Conservation (phyloP, 1,140 invertebrate species). For the Cyclina sinensis region DNA sequence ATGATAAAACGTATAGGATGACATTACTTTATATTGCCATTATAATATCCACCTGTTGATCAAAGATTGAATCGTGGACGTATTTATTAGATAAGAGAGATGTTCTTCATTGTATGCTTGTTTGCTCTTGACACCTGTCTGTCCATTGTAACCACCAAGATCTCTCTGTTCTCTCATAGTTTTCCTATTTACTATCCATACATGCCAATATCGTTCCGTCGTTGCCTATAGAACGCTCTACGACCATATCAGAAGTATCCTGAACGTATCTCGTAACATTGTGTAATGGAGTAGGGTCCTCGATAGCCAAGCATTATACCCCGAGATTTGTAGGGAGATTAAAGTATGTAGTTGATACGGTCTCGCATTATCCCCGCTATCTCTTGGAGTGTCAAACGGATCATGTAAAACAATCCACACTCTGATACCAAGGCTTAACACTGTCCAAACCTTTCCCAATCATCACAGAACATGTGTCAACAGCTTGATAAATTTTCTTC, state of each 20-base stretch:
- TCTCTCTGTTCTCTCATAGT: background rate
- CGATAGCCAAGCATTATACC: conserved; percentile 47
- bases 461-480: conserved; percentile 17
- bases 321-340: conserved; percentile 55
- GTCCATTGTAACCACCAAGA: background rate
- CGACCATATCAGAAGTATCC: conserved; percentile 36
- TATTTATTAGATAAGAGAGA: conserved; percentile 53
- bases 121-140: conserved; percentile 60
- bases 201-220: background rate
- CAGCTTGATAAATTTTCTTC: conserved; percentile 13
- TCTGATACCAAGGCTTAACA: conserved; percentile 39
- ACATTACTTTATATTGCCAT: background rate
- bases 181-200: conserved; percentile 42
- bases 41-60: conserved; percentile 42
- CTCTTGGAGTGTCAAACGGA: conserved; percentile 61
- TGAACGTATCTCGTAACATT: conserved; percentile 49
- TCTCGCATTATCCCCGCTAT: conserved; percentile 49
- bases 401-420: conserved; percentile 59
- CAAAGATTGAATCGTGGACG: conserved; percentile 21
- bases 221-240: conserved; percentile 32
- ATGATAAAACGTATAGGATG: background rate
- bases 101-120: conserved; percentile 32
- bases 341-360: conserved; percentile 60
- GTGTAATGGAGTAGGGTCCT: conserved; percentile 43
- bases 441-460: conserved; percentile 1